Base-by-base conservation (phyloP, 2,113 vertebrate genomes). In the Alosa alosa region DNA sequence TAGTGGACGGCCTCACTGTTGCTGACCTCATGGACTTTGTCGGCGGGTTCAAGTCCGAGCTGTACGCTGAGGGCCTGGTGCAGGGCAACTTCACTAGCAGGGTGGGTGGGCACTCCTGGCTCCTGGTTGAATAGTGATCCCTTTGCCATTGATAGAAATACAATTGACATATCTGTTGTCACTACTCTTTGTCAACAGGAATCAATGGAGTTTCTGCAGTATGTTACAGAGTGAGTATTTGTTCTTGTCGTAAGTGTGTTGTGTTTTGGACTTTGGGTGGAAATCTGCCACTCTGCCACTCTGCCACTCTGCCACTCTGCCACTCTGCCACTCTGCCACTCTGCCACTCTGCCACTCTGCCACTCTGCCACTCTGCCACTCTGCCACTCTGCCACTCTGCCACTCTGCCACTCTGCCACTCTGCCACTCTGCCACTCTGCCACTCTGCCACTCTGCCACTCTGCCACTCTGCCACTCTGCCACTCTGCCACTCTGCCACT, bases 31-130 rank as follows among this genome's bases (percentile, higher is more conserved):
- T 95, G 0, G 90, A 90, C 87, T 99, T 99, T 0, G 96, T 96
- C 17, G 87, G 83, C 5, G 92, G 92, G 55, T 96, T 99, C 91
- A 99, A 98, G 88, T 95, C 96, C 0, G 95, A 97, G 90, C 95
- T 99, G 20, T 98, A 96, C 25, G 92, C 94, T 0, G 98, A 99
- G 90, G 98, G 98, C 0, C 93, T 98, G 0, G 97, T 98, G 6
- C 98, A 99, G 88, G 98, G 98, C 2, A 99, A 99, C 94, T 96
- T 98, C 91, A 98, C 96, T 2, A 96, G 96, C 91, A 89, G 88
- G 85, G 98, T 99, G 89, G 97, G 97, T 90, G 20, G 3, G 55
- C 4, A 22, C 55, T 20, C 20, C 4, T 57, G 20, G 17, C 18
- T 57, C 55, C 55, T 60, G 55, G 55, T 22, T 18, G 18, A 60